Conservation (phyloP, 2,797 vertebrate genomes). For the Hybognathus amarus region DNA sequence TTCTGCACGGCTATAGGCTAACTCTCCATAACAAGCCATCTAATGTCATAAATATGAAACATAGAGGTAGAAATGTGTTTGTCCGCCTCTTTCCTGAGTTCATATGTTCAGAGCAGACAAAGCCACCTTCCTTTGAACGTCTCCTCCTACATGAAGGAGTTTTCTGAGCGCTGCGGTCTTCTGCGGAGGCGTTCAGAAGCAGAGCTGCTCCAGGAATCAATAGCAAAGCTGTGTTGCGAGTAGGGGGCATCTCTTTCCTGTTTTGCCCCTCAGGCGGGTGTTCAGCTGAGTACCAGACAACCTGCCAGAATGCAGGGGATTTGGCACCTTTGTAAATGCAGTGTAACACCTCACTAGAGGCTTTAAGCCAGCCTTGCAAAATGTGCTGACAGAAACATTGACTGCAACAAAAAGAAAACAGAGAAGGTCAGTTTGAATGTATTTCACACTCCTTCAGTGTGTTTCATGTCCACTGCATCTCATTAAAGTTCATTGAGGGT, state of each 20-base stretch:
- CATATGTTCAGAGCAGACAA: slow-evolving; percentile 5
- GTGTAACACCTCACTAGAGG: slow-evolving; percentile 25
- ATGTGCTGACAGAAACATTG: slow-evolving; percentile 33
- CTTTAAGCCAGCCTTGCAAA: slow-evolving; percentile 4
- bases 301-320: slow-evolving; percentile 30
- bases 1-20: neutral
- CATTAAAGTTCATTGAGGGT: slow-evolving; percentile 17
- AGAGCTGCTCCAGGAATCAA: neutral
- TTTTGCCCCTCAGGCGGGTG: neutral
- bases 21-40: neutral
- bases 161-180: neutral
- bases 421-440: slow-evolving; percentile 33
- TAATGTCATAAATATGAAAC: neutral
- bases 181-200: slow-evolving; percentile 11
- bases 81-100: neutral
- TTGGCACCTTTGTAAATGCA: slow-evolving; percentile 32
- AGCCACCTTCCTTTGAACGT: neutral
- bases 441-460: slow-evolving; percentile 21
- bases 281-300: slow-evolving; percentile 28
- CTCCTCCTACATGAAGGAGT: neutral
- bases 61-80: neutral
- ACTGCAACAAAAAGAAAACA: slow-evolving; percentile 32
- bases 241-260: slow-evolving; percentile 14
- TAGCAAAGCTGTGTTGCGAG: neutral
- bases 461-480: slow-evolving; percentile 15